Evolutionary conservation across 2,888 invertebrate genomes (phyloP), one percentile per base, ranked within the genome.

Genomic region (Catocala fraxini): DNA sequence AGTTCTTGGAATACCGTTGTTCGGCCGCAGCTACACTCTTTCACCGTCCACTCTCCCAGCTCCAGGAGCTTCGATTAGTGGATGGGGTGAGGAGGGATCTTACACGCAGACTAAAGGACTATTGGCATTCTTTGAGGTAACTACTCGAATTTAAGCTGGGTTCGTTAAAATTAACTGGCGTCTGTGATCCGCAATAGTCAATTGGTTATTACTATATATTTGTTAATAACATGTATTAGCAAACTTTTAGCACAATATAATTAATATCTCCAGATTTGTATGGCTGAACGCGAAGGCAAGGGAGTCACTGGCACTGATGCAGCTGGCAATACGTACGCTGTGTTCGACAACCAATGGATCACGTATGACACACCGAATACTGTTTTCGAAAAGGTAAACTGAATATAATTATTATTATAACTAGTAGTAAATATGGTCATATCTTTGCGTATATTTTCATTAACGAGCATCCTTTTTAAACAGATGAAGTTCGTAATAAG

Each of bases 271-370:
- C 67, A 95, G 95, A 94, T 95, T 12, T 95, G 96, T 71, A 95
- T 95, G 85, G 92, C 93, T 53, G 89, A 95, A 73, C 94, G 95
- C 45, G 95, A 95, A 68, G 93, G 93, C n/a, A 91, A 90, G 70
- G 96, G 96, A 89, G 71, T 78, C 1, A 92, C 87, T 53, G 91
- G 92, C 12, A 83, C 95, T 10, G 97, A 97, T 76, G 93, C 94
- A 52, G 95, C 95, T 39, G 97, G 97, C 0, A 95, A 96, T 12
- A 96, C 97, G 0, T 97, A 95, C 77, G 93, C 95, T 1, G 95
- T 96, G 7, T 95, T 95, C 54, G 96, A 96, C 6, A 96, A 97
- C 82, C 97, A 97, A 77, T 98, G 97, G 97, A 95, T 97, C 66
- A 96, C 97, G 5, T 98, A 96, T 79, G 98, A 98, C 68, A 96